These are phyloP conservation scores for Saguinus midas DNA, from an alignment of 2,113 vertebrate species.

Conservation along the genomic window DNA sequence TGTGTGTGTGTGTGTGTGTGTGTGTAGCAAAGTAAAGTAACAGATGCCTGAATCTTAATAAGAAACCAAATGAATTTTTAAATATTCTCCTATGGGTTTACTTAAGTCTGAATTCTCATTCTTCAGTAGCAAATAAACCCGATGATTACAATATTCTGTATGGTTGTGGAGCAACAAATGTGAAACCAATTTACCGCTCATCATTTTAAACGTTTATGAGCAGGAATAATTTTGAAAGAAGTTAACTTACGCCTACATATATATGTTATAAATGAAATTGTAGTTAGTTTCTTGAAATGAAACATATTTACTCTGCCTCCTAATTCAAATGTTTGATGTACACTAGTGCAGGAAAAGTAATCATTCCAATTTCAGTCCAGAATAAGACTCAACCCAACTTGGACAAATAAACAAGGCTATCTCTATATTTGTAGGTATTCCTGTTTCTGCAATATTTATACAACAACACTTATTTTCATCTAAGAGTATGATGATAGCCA, in stretches of 20 bases:
- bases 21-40: neutral
- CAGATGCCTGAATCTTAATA: neutral
- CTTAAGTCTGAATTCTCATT: slow-evolving; percentile 21
- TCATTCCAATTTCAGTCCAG: neutral
- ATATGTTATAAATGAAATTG: slow-evolving; percentile 43
- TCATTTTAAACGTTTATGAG: slow-evolving; percentile 44
- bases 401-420: neutral
- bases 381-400: slow-evolving; percentile 12
- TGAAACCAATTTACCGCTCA: slow-evolving; percentile 26
- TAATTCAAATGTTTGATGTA: slow-evolving; percentile 8
- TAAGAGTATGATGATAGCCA: neutral
- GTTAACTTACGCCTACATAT: neutral
- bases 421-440: neutral
- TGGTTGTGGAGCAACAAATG: slow-evolving; percentile 22
- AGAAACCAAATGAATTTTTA: slow-evolving; percentile 33
- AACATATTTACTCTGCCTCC: slow-evolving; percentile 23
- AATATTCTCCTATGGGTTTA: neutral
- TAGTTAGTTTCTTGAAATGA: slow-evolving; percentile 38
- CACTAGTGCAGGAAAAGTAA: neutral
- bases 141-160: slow-evolving; percentile 38
- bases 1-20: neutral
- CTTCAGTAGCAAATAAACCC: slow-evolving; percentile 21
- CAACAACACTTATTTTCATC: slow-evolving; percentile 32
- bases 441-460: neutral
- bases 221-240: slow-evolving; percentile 42